phyloP scores from a whole-genome alignment of 2,888 invertebrate genomes.

The Pocota personata region DNA sequence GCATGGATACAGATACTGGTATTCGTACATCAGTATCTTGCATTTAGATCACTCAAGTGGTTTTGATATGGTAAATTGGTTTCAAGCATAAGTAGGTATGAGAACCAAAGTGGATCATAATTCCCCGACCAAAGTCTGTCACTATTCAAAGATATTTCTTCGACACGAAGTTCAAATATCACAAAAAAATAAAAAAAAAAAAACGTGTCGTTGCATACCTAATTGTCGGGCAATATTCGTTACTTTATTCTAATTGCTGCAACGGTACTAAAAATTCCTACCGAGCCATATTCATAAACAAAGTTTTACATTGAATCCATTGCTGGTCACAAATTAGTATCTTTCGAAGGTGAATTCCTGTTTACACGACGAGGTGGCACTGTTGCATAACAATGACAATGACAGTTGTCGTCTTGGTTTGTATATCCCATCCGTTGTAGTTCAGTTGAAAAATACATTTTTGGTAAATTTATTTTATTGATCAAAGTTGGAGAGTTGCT shows the following conservation, averaged over 20 bases:
- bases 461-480: slow-evolving; percentile 17
- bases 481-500: neutral
- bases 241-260: slow-evolving; percentile 11
- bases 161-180: slow-evolving; percentile 29
- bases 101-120: slow-evolving; percentile 2
- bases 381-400: slow-evolving; percentile 62
- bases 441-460: neutral
- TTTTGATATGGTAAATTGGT: slow-evolving; percentile 18
- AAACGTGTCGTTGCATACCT: slow-evolving; percentile 34
- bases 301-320: neutral
- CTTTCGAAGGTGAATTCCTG: slow-evolving; percentile 15
- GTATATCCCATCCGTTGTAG: neutral
- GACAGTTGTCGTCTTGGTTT: neutral
- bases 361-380: neutral
- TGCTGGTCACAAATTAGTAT: slow-evolving; percentile 15
- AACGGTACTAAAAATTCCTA: neutral
- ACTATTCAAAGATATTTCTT: neutral
- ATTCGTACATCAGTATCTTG: neutral
- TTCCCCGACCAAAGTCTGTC: neutral
- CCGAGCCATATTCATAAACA: neutral
- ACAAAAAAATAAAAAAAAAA: too few relatives aligned
- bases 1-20: slow-evolving; percentile 6
- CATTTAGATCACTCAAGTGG: slow-evolving; percentile 38
- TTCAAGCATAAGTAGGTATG: slow-evolving; percentile 11
- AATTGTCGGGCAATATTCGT: slow-evolving; percentile 37